A percentile compares a stretch with the other conserved stretches of the same genome.
These are phyloP conservation scores for Euthynnus affinis DNA, from an alignment of 2,797 vertebrate species.

Conservation along the genomic window DNA sequence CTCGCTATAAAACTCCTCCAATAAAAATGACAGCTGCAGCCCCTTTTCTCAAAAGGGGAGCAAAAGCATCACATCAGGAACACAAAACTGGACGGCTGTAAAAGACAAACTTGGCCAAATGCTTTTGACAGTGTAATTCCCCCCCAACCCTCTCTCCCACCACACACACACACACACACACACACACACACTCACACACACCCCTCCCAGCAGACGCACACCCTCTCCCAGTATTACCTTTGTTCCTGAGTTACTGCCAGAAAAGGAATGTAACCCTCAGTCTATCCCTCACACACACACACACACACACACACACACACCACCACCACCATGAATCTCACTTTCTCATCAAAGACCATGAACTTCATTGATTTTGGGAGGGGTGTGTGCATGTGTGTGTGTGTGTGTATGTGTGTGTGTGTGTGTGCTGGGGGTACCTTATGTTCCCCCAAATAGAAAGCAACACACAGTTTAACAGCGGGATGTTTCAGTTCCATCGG, in stretches of 20 bases:
- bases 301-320: conserved; percentile 37
- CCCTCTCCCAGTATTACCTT: conserved; percentile 79
- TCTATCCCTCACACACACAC: conserved; percentile 32
- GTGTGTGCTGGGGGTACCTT: conserved; percentile 4
- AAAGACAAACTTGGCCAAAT: conserved; percentile 85
- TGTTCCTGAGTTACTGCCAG: conserved; percentile 85
- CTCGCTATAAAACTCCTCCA: conserved; percentile 84
- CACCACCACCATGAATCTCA: conserved; percentile 64
- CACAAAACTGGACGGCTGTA: conserved; percentile 85
- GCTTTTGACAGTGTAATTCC: conserved; percentile 78
- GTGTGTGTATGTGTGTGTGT: conserved; percentile 10
- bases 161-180: conserved; percentile 63
- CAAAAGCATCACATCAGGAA: conserved; percentile 80
- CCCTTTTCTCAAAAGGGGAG: conserved; percentile 82
- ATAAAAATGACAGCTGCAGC: conserved; percentile 90
- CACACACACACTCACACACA: conserved; percentile 39
- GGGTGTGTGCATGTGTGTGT: conserved; percentile 6
- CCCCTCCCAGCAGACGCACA: conserved; percentile 66
- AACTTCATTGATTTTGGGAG: conserved; percentile 78
- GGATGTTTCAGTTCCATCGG: neutral
- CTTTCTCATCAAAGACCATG: conserved; percentile 83
- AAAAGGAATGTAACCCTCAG: conserved; percentile 73
- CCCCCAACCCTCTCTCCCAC: conserved; percentile 61
- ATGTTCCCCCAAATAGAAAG: conserved; percentile 31
- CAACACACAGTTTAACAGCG: conserved; percentile 10